These are phyloP conservation scores for Alaudala cheleensis DNA, from an alignment of 2,113 vertebrate genomes.

Conservation along the genomic window DNA sequence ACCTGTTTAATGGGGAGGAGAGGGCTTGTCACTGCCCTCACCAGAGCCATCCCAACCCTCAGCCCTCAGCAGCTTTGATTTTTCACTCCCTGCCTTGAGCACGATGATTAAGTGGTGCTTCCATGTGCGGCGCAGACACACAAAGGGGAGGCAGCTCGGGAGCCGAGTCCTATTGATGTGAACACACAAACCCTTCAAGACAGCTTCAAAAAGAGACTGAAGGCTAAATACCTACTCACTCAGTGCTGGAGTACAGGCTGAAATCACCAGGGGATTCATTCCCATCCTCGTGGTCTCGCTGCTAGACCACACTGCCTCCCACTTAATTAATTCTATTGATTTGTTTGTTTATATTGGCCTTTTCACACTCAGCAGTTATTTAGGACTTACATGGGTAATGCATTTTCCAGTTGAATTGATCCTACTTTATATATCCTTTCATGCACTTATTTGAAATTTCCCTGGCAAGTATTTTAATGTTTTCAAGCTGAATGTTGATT, in stretches of 20 bases:
- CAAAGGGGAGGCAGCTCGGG: background rate
- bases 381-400: slow-evolving; percentile 33
- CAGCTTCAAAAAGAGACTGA: slow-evolving; percentile 30
- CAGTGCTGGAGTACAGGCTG: background rate
- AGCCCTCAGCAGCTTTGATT: background rate
- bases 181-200: slow-evolving; percentile 44
- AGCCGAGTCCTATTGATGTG: slow-evolving; percentile 31
- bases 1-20: background rate
- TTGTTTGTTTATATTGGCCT: slow-evolving; percentile 49
- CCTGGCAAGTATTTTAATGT: slow-evolving; percentile 4
- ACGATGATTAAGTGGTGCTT: slow-evolving; percentile 8
- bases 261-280: background rate
- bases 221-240: slow-evolving; percentile 21
- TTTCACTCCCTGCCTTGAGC: slow-evolving; percentile 2
- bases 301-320: slow-evolving; percentile 4
- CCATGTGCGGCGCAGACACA: background rate
- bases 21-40: background rate
- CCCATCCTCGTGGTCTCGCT: background rate
- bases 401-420: slow-evolving; percentile 51
- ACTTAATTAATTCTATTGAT: slow-evolving; percentile 62
- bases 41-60: background rate
- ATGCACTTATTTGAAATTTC: slow-evolving; percentile 18
- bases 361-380: slow-evolving; percentile 54
- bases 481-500: slow-evolving; percentile 33
- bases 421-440: background rate